Conservation (phyloP, 2,113 vertebrate species). For the Bufo bufo region DNA sequence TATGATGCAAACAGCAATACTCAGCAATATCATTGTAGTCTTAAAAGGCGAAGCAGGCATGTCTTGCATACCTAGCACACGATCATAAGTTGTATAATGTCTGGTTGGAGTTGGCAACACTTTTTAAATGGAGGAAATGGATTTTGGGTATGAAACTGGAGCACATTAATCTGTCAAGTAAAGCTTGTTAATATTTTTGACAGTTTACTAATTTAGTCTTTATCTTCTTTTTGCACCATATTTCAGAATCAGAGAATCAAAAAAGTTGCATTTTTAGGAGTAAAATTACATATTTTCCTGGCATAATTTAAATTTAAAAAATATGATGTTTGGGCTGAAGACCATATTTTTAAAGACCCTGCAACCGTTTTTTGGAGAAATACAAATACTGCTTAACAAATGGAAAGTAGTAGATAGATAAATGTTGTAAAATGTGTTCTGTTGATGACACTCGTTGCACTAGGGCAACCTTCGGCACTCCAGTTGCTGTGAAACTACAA, state of each 20-base stretch:
- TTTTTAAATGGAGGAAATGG: conserved; percentile 1
- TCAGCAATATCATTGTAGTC: conserved; percentile 34
- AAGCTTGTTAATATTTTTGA: conserved; percentile 20
- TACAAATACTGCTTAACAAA: too few relatives aligned
- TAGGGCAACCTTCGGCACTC: too few relatives aligned
- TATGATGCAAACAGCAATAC: conserved; percentile 38
- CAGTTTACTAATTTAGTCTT: background rate
- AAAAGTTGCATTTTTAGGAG: too few relatives aligned
- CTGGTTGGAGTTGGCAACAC: conserved; percentile 7
- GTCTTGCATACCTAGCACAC: conserved; percentile 20
- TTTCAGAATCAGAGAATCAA: background rate
- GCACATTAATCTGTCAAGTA: background rate
- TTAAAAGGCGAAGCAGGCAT: conserved; percentile 54
- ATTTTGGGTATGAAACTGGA: conserved; percentile 4
- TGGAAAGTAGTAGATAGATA: too few relatives aligned
- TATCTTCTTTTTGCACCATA: background rate
- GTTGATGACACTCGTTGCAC: too few relatives aligned
- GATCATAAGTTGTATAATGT: conserved; percentile 38
- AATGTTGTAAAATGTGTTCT: too few relatives aligned
- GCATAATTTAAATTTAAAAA: too few relatives aligned
- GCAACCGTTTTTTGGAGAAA: too few relatives aligned
- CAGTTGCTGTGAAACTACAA: too few relatives aligned
- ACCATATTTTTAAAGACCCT: too few relatives aligned
- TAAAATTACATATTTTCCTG: too few relatives aligned
- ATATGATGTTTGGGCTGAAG: too few relatives aligned